Conservation (phyloP, 2,113 vertebrate species). For the Ellobius talpinus region DNA sequence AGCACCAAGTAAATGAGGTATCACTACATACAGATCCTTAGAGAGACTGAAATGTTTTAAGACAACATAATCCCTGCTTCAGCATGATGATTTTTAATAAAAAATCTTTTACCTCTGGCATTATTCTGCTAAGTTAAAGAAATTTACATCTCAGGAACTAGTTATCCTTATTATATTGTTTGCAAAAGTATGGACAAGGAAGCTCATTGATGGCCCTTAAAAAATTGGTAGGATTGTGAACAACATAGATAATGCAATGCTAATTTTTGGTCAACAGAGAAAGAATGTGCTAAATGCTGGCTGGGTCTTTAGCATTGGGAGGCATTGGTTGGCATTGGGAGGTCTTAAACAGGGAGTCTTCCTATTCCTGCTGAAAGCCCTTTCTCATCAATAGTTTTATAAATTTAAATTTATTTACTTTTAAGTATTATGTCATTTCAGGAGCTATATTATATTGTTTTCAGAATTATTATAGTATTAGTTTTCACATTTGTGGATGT, state of each 20-base stretch:
- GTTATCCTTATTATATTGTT: conserved; percentile 18
- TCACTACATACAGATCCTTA: background rate
- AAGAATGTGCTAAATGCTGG: background rate
- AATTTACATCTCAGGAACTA: conserved; percentile 43
- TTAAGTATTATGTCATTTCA: background rate
- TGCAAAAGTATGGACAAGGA: background rate
- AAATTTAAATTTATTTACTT: background rate
- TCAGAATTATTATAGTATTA: background rate
- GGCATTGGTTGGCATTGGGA: background rate
- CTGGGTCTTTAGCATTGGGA: background rate
- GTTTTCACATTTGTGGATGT: background rate
- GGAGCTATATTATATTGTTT: background rate
- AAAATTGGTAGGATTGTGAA: background rate
- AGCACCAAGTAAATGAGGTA: conserved; percentile 10
- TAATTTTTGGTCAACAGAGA: conserved; percentile 6
- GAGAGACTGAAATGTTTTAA: conserved; percentile 41
- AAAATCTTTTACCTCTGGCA: conserved; percentile 33
- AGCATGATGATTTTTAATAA: conserved; percentile 13
- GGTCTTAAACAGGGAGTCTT: background rate
- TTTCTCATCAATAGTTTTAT: background rate
- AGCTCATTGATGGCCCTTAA: background rate
- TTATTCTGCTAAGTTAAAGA: conserved; percentile 52
- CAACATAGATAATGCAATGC: background rate
- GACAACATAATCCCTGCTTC: background rate
- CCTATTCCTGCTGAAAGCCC: background rate